A percentile compares a stretch with the other conserved stretches of the same genome.
Conservation (phyloP, 2,888 invertebrate species). For the Mimachlamys varia region DNA sequence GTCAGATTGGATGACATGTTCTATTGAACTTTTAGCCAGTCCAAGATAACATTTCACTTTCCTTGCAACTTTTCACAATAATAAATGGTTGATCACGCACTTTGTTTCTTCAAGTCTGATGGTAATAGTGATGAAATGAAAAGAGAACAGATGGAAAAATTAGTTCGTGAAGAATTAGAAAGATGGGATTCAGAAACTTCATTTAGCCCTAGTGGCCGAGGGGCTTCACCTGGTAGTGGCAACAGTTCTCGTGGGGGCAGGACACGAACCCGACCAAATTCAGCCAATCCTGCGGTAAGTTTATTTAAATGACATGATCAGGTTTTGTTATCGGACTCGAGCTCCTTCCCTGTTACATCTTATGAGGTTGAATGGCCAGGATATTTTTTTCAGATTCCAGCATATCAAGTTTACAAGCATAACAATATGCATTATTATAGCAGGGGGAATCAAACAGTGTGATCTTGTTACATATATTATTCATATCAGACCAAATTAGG, state of each 20-base stretch:
- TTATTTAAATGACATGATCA: background rate
- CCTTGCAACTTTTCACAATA: background rate
- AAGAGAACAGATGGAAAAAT: constrained; percentile 81
- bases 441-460: no score
- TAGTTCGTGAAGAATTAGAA: constrained; percentile 81
- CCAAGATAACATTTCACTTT: background rate
- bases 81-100: background rate
- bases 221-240: constrained; percentile 70
- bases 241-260: constrained; percentile 67
- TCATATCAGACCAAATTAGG: no score
- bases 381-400: no score
- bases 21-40: background rate
- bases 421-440: no score
- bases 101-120: constrained; percentile 71
- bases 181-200: constrained; percentile 80
- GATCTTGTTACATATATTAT: no score
- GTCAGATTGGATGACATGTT: background rate
- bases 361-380: no score
- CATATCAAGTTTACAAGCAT: no score
- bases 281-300: constrained; percentile 64
- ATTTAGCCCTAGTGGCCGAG: constrained; percentile 68
- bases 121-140: constrained; percentile 80
- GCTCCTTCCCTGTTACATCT: no score
- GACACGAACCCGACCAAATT: constrained; percentile 70
- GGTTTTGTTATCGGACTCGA: no score